phyloP scores from a whole-genome alignment of 2,888 invertebrate genomes.

The Argyresthia albistria region DNA sequence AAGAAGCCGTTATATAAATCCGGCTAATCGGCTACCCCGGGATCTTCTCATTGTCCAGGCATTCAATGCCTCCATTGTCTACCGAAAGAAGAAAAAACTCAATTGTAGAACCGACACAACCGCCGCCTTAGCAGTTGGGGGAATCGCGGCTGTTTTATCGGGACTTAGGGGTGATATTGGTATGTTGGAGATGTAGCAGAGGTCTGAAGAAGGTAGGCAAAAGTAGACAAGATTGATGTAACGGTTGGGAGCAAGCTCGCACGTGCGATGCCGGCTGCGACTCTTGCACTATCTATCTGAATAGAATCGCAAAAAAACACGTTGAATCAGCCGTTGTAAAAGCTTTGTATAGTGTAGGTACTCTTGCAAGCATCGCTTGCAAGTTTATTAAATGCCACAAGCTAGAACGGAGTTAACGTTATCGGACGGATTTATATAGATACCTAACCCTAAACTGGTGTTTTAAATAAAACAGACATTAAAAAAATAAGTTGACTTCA shows the following conservation, averaged over 20 bases:
- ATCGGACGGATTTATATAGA: no score
- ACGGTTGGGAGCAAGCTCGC: constrained; percentile 49
- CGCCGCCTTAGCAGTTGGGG: constrained; percentile 8
- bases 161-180: neutral
- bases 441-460: no score
- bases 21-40: constrained; percentile 43
- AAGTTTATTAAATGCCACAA: no score
- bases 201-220: constrained; percentile 44
- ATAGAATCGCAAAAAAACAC: constrained; percentile 13
- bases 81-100: constrained; percentile 18
- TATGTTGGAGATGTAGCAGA: constrained; percentile 17
- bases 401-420: no score
- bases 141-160: constrained; percentile 6
- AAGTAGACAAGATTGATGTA: constrained; percentile 65
- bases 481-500: no score
- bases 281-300: constrained; percentile 12
- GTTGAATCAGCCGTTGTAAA: neutral
- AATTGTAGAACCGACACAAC: constrained; percentile 10
- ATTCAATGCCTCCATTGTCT: constrained; percentile 58
- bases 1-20: constrained; percentile 58
- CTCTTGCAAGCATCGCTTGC: no score
- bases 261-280: constrained; percentile 62
- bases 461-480: no score
- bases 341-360: neutral
- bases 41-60: constrained; percentile 50